These are phyloP conservation scores for Mormyrus lacerda DNA, from an alignment of 2,113 vertebrate species.

Conservation along the genomic window DNA sequence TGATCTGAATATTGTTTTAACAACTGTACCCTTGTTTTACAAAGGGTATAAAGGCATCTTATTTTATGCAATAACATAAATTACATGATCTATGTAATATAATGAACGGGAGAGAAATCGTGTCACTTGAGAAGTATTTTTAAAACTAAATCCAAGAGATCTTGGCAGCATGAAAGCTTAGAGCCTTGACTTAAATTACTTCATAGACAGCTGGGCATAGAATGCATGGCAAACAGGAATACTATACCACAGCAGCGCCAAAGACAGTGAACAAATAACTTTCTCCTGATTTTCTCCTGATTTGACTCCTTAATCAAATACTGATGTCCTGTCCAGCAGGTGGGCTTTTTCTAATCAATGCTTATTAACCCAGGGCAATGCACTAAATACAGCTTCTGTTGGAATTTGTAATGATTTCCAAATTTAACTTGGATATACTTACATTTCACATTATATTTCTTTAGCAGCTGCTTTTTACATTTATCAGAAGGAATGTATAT, in stretches of 20 bases:
- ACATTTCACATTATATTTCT: not conserved
- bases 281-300: not conserved
- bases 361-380: not conserved
- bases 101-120: not conserved
- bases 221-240: not conserved
- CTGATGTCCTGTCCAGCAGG: not conserved
- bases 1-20: not conserved
- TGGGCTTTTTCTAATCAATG: not conserved
- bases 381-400: not conserved
- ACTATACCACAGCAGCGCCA: not conserved
- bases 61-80: not conserved
- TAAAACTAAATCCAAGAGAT: conserved; percentile 26
- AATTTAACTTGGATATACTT: not conserved
- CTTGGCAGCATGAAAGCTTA: conserved; percentile 12
- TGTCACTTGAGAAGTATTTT: not conserved
- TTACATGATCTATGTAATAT: not conserved
- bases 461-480: not conserved
- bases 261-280: not conserved
- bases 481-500: not conserved
- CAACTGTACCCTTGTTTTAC: not conserved
- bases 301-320: not conserved
- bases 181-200: conserved; percentile 26
- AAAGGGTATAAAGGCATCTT: not conserved
- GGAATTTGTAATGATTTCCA: not conserved
- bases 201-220: conserved; percentile 20